Percentiles rank a stretch among this genome's conserved stretches.
Evolutionary conservation across 2,888 invertebrate genomes (phyloP).

Genomic region (Cataglyphis albicans): DNA sequence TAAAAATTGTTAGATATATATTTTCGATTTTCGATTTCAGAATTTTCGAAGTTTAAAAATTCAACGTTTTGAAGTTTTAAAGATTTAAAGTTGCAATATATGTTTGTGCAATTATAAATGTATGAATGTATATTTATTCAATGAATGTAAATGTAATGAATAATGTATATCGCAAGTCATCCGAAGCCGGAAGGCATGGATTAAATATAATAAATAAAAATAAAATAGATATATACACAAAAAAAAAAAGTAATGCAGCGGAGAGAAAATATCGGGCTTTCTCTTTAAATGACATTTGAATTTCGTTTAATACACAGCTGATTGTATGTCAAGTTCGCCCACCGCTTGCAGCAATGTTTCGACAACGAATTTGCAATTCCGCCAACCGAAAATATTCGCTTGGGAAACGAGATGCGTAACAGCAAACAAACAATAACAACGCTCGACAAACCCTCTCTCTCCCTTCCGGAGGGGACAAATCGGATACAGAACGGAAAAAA

Average conservation of each 20-base stretch:
- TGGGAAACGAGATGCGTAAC: background rate
- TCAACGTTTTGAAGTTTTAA: no score
- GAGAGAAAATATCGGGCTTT: background rate
- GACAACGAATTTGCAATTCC: conserved; percentile 15
- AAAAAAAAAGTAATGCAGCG: background rate
- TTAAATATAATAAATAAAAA: no score
- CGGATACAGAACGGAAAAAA: conserved; percentile 29
- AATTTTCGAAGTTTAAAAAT: no score
- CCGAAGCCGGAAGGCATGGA: no score
- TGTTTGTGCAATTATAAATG: no score
- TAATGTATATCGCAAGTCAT: no score
- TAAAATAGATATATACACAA: no score
- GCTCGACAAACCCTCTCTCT: background rate
- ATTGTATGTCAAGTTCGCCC: background rate
- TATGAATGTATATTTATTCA: no score
- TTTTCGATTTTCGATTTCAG: no score
- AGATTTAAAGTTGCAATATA: no score
- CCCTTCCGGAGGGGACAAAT: background rate
- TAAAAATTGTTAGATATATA: no score
- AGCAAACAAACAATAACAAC: conserved; percentile 30
- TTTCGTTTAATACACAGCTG: background rate
- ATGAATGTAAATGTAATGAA: no score
- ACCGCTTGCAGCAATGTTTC: background rate
- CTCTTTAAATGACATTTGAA: background rate
- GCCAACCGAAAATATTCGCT: background rate